phyloP scores from a whole-genome alignment of 2,113 vertebrate genomes.

The Falcunculus frontatus region DNA sequence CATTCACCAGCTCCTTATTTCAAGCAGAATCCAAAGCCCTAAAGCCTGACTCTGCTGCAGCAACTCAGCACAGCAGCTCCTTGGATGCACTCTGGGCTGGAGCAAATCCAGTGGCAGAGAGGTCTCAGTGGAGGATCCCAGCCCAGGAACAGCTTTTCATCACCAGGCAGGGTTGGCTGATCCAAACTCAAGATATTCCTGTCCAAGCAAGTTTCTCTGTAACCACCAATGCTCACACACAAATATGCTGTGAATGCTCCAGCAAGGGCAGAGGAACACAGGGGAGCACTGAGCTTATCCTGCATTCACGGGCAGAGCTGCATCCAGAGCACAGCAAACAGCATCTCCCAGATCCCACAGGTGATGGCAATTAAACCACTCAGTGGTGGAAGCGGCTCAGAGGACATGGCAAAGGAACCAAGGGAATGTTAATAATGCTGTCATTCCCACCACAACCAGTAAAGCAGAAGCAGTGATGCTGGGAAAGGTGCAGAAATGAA shows the following conservation, averaged over 20 bases:
- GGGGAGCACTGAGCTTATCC: background rate
- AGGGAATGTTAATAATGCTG: background rate
- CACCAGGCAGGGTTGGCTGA: background rate
- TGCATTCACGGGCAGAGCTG: background rate
- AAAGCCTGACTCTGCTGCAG: background rate
- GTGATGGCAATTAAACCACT: background rate
- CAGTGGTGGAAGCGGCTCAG: rapidly evolving
- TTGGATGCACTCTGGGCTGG: rapidly evolving
- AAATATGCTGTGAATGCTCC: background rate
- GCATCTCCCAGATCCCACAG: background rate
- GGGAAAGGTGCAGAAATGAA: background rate
- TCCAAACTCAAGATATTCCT: background rate
- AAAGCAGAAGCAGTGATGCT: background rate
- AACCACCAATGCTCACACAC: background rate
- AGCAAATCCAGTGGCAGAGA: background rate
- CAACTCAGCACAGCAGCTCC: background rate
- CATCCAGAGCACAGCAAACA: background rate
- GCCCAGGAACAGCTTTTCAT: conserved; percentile 9
- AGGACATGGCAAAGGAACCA: background rate
- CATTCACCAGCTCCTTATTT: background rate
- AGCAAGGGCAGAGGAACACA: background rate
- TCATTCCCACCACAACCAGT: background rate
- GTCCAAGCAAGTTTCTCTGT: background rate
- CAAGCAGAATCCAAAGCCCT: background rate
- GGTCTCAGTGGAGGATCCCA: background rate